Base-by-base conservation (phyloP, 2,888 invertebrate species). In the Drosophila siamana region DNA sequence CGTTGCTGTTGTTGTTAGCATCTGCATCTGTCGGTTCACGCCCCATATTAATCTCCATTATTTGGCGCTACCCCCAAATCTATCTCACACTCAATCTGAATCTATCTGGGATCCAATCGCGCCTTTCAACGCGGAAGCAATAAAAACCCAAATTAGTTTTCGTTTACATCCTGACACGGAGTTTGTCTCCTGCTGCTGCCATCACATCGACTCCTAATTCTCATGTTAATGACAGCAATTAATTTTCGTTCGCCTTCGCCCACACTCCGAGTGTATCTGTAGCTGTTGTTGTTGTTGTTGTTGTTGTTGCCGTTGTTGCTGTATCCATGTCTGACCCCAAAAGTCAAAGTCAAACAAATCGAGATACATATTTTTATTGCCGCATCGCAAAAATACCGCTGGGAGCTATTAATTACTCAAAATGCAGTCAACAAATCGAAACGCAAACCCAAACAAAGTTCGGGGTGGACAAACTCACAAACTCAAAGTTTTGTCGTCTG, bases 401-500 rank as follows among this genome's bases (percentile, higher is more conserved):
- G 90, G 89, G 89, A 73, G 77, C 88, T 66, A 90, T 89, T 89
- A 90, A 90, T 89, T 89, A 88, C 84, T 79, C 75, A 79, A 84
- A 81, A 81, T 59, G 67, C 73, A 80, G 78, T 69, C 76, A 69
- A 64, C 59, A 41, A 61, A 41, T 59, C 48, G 43, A 47, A 8
- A 26, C 22, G 24, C 13, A 33, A 36, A 41, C 55, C 52, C 52
- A 40, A n/a, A 2, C 47, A 24, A 36, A 7, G 16, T 36, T 26
- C 8, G 24, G 19, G 52, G 16, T 47, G 26, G 40, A 62, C 38
- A 47, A 66, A 40, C 56, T 69, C 36, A 62, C 38, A 47, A 66
- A 40, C 56, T 69, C 36, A 16, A 56, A 33, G 44, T 52, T 19
- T 30, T 40, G 22, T 46, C 48, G 15, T 33, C 33, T 72, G 43